Evolutionary conservation across 2,113 vertebrate species (phyloP).

Genomic region (Nerophis ophidion): DNA sequence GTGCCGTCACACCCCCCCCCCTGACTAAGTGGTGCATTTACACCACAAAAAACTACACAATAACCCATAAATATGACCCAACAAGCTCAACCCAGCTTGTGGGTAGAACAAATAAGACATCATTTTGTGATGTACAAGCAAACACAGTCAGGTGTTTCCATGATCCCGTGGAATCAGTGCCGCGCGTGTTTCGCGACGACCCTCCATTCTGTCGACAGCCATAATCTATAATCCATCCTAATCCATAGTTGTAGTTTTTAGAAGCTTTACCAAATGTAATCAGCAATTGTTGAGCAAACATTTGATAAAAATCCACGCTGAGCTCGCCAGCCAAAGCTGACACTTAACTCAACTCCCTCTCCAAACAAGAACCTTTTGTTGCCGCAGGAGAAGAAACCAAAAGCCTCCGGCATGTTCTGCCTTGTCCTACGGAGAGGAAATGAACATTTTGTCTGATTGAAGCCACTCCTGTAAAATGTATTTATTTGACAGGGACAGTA

Average conservation of each 20-base stretch:
- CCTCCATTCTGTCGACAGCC: background rate
- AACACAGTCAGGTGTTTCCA: background rate
- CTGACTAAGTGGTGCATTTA: too few relatives aligned
- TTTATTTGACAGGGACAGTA: too few relatives aligned
- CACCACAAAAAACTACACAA: too few relatives aligned
- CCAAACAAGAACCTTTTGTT: background rate
- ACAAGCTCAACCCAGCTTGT: too few relatives aligned
- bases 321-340: background rate
- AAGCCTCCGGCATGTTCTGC: too few relatives aligned
- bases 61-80: too few relatives aligned
- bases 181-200: background rate
- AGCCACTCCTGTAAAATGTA: too few relatives aligned
- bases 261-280: conserved; percentile 1
- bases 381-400: background rate
- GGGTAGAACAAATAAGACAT: too few relatives aligned
- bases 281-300: conserved; percentile 1
- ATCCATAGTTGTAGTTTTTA: background rate
- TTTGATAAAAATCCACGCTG: background rate
- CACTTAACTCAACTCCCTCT: background rate
- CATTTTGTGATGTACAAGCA: background rate
- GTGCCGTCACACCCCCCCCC: too few relatives aligned
- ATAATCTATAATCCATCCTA: background rate
- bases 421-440: too few relatives aligned
- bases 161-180: background rate
- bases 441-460: too few relatives aligned